Conservation (phyloP, 2,113 vertebrate genomes). For the Bubo scandiacus region DNA sequence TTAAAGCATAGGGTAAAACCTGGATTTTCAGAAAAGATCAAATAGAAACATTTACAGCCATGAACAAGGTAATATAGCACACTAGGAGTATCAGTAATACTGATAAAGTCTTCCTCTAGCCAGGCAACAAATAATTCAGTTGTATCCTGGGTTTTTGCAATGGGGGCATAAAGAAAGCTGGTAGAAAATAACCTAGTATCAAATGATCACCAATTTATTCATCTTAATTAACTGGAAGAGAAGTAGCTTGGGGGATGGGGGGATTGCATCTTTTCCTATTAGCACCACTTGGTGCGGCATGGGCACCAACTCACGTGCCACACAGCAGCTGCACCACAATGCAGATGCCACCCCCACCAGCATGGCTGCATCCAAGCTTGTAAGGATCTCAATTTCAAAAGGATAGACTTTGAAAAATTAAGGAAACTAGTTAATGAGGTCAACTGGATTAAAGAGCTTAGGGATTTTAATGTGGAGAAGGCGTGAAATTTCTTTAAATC, state of each 20-base stretch:
- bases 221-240: not conserved
- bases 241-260: not conserved
- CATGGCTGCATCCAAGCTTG: slow-evolving; percentile 38
- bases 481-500: slow-evolving; percentile 68
- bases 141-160: not conserved
- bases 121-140: not conserved
- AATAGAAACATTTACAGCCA: not conserved
- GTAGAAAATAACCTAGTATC: not conserved
- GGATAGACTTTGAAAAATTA: slow-evolving; percentile 58
- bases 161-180: not conserved
- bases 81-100: not conserved
- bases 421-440: slow-evolving; percentile 68
- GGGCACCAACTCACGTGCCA: not conserved
- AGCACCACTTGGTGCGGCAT: rapidly evolving
- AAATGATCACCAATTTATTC: not conserved
- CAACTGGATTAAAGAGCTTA: slow-evolving; percentile 63
- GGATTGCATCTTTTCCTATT: not conserved
- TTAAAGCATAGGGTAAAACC: not conserved
- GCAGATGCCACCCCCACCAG: not conserved
- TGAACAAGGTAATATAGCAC: not conserved
- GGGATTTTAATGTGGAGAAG: slow-evolving; percentile 64
- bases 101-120: not conserved
- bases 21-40: not conserved
- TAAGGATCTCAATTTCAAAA: slow-evolving; percentile 43
- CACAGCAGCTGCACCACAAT: not conserved